Percentiles rank a stretch among this genome's conserved stretches.
These are phyloP conservation scores for Enteromius fasciolatus DNA, from an alignment of 2,797 vertebrate genomes.

Conservation along the genomic window DNA sequence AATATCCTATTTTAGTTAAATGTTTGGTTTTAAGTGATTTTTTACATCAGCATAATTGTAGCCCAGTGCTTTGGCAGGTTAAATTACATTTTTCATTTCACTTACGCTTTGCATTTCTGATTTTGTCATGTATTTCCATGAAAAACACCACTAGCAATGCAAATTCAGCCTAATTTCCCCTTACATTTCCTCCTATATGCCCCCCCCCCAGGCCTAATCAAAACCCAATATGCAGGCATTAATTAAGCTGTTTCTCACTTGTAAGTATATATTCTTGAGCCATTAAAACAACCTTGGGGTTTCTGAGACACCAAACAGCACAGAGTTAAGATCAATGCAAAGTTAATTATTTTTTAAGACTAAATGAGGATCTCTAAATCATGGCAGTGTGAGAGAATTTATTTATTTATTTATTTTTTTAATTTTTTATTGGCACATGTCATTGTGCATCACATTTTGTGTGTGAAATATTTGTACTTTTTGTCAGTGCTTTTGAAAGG, in stretches of 20 bases:
- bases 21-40: constrained; percentile 4
- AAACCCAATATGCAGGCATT: neutral
- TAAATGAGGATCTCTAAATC: neutral
- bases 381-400: neutral
- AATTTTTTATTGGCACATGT: neutral
- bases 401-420: neutral
- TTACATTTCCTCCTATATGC: neutral
- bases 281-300: neutral
- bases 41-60: neutral
- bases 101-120: neutral
- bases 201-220: neutral
- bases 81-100: neutral
- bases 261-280: constrained; percentile 6
- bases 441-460: constrained; percentile 1
- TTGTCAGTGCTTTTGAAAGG: constrained; percentile 3
- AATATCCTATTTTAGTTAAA: constrained; percentile 8
- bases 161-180: constrained; percentile 8
- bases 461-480: neutral
- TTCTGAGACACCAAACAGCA: constrained; percentile 1
- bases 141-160: neutral
- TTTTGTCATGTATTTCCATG: neutral
- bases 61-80: neutral
- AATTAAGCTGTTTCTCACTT: neutral
- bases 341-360: constrained; percentile 9
- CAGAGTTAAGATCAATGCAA: neutral